Evolutionary conservation across 2,888 invertebrate species (phyloP).

Genomic region (Xylota segnis): DNA sequence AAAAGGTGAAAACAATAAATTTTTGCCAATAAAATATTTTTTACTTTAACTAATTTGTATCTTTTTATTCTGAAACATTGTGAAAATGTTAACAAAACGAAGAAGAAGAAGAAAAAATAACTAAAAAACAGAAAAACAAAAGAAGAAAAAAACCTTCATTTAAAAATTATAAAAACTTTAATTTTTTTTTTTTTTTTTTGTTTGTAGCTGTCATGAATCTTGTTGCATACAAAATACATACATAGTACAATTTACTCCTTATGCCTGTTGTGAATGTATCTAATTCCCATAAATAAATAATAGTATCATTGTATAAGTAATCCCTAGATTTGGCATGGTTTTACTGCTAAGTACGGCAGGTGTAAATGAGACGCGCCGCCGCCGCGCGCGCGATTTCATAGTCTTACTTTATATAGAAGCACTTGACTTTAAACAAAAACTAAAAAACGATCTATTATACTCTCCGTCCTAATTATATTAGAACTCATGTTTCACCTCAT

Average conservation of each 20-base stretch:
- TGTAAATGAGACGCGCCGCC: background rate
- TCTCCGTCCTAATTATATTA: no score
- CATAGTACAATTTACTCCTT: slow-evolving; percentile 50
- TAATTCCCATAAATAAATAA: slow-evolving; percentile 56
- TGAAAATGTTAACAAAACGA: slow-evolving; percentile 23
- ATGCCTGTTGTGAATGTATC: slow-evolving; percentile 61
- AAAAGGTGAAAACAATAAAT: slow-evolving; percentile 80
- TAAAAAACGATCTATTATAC: no score
- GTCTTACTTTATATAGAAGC: no score
- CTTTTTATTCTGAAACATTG: slow-evolving; percentile 65
- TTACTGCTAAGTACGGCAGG: slow-evolving; percentile 8
- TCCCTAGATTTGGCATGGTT: slow-evolving; percentile 30
- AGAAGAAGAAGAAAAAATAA: slow-evolving; percentile 9
- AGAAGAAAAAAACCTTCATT: slow-evolving; percentile 8
- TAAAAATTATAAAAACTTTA: slow-evolving; percentile 4
- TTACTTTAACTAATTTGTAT: slow-evolving; percentile 79
- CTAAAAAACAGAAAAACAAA: no score
- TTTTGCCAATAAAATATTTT: slow-evolving; percentile 81
- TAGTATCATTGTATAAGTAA: slow-evolving; percentile 15
- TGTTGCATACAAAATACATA: slow-evolving; percentile 57
- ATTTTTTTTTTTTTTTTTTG: slow-evolving; percentile 9
- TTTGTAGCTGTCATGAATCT: slow-evolving; percentile 34
- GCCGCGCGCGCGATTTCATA: no score
- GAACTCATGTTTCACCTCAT: no score
- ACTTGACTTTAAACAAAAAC: no score